phyloP scores from a whole-genome alignment of 2,888 invertebrate genomes.

The Agrotis clavis region DNA sequence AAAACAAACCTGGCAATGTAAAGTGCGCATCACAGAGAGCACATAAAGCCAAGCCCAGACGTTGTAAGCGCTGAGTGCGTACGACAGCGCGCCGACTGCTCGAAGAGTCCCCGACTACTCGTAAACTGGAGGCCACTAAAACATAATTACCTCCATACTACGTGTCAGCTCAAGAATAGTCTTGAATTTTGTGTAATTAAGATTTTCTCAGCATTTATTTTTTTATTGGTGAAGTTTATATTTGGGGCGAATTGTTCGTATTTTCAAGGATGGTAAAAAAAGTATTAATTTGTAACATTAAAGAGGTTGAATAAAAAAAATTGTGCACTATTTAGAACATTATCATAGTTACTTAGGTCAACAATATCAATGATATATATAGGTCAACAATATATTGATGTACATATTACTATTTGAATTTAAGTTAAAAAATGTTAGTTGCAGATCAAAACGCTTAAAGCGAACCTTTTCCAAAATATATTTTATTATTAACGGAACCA shows the following conservation, averaged over 20 bases:
- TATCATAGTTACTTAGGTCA: too few relatives aligned
- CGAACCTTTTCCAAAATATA: conserved; percentile 11
- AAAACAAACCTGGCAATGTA: conserved; percentile 30
- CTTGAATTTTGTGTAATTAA: conserved; percentile 49
- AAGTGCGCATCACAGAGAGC: conserved; percentile 35
- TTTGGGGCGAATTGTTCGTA: not conserved
- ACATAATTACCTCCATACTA: conserved; percentile 72
- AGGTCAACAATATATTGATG: too few relatives aligned
- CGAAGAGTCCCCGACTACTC: conserved; percentile 61
- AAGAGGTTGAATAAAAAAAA: not conserved
- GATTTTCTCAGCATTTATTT: conserved; percentile 43
- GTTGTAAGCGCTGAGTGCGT: conserved; percentile 58
- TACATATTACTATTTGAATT: too few relatives aligned
- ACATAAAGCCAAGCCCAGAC: conserved; percentile 35
- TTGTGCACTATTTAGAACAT: too few relatives aligned
- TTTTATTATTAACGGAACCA: conserved; percentile 2
- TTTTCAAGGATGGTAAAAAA: conserved; percentile 1
- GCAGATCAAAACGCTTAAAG: not conserved
- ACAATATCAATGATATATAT: too few relatives aligned
- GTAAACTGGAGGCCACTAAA: conserved; percentile 72
- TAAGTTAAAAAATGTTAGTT: too few relatives aligned
- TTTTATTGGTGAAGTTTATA: conserved; percentile 39
- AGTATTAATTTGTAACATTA: not conserved
- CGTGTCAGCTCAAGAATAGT: conserved; percentile 62
- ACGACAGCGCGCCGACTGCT: conserved; percentile 49